Conservation (phyloP, 2,888 invertebrate genomes). For the Rhaphigaster nebulosa region DNA sequence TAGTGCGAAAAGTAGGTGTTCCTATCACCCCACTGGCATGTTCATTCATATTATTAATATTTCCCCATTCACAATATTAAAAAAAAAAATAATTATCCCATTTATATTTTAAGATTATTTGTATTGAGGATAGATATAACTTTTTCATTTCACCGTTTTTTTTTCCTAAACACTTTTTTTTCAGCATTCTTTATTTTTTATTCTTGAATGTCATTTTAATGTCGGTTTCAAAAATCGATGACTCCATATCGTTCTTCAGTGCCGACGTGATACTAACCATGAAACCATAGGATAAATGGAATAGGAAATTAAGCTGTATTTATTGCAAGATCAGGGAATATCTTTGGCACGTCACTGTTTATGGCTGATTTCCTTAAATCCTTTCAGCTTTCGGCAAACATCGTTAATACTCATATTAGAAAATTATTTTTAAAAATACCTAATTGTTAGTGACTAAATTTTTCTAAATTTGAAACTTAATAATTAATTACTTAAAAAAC, state of each 20-base stretch:
- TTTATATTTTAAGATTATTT: too few relatives aligned
- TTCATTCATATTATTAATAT: too few relatives aligned
- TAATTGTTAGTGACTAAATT: too few relatives aligned
- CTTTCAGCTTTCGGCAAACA: background rate
- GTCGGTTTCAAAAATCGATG: background rate
- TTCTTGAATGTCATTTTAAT: background rate
- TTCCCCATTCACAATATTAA: too few relatives aligned
- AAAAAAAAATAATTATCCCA: too few relatives aligned
- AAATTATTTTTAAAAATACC: background rate
- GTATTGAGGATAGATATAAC: too few relatives aligned
- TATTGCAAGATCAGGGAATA: slow-evolving; percentile 2
- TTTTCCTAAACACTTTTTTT: too few relatives aligned
- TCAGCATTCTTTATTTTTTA: background rate
- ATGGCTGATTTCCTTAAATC: background rate
- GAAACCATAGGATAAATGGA: background rate
- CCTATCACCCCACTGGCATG: too few relatives aligned
- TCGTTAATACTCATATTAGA: background rate
- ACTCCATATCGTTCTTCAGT: background rate
- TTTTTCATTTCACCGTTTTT: too few relatives aligned
- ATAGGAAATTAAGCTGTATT: background rate
- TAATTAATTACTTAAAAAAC: too few relatives aligned
- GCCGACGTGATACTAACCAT: background rate
- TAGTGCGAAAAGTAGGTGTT: too few relatives aligned
- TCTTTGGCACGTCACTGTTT: background rate
- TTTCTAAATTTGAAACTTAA: too few relatives aligned